phyloP scores from a whole-genome alignment of 2,113 vertebrate genomes.

The Ranitomeya variabilis region DNA sequence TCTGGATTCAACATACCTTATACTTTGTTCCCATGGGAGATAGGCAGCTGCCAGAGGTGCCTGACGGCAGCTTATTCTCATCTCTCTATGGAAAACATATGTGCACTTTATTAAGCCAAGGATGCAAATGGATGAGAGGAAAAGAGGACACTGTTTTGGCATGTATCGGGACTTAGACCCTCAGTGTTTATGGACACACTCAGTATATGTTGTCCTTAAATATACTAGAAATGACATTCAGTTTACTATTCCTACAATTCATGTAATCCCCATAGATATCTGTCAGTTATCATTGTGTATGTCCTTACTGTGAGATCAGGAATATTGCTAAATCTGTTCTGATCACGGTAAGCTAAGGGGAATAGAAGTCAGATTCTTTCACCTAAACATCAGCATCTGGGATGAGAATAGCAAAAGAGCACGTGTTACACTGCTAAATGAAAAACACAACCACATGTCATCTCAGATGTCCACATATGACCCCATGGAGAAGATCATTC shows the following conservation, averaged over 20 bases:
- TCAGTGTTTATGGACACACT: no score
- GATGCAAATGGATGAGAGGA: no score
- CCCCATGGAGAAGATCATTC: background rate
- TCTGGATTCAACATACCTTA: no score
- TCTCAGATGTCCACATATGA: constrained; percentile 23
- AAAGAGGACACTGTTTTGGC: no score
- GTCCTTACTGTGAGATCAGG: background rate
- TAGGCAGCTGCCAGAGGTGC: no score
- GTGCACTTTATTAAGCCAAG: no score
- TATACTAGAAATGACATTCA: background rate
- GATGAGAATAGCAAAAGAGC: background rate
- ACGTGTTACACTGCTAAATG: background rate
- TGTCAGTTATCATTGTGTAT: background rate
- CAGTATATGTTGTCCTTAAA: background rate
- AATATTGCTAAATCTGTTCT: background rate
- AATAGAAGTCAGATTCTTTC: background rate
- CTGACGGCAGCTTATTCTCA: no score
- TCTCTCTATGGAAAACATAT: no score
- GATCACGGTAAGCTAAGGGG: background rate
- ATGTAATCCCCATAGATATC: background rate
- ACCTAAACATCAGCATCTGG: constrained; percentile 20
- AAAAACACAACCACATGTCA: constrained; percentile 35
- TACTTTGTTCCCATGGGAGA: no score
- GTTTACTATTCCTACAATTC: background rate
- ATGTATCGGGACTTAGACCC: no score